Conservation (phyloP, 2,888 invertebrate genomes). For the Gymnocheta viridis region DNA sequence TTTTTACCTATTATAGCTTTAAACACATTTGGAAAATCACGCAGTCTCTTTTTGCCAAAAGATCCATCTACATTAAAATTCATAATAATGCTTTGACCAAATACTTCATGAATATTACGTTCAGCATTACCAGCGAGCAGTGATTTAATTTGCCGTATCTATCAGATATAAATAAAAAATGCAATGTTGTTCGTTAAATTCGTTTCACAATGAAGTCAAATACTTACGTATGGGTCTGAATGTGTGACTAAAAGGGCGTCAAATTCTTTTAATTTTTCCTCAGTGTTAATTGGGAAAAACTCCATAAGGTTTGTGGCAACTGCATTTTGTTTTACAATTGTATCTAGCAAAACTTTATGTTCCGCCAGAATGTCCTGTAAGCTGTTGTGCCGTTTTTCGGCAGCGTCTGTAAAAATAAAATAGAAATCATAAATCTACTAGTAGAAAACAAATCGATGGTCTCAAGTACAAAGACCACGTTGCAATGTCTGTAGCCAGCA, state of each 20-base stretch:
- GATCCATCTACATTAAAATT: slow-evolving; percentile 33
- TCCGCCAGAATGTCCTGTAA: slow-evolving; percentile 31
- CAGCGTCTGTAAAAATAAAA: background rate
- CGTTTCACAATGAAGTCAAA: slow-evolving; percentile 18
- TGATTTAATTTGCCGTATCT: slow-evolving; percentile 40
- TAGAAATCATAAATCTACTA: too few species aligned
- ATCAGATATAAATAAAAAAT: slow-evolving; percentile 20
- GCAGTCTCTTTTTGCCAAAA: slow-evolving; percentile 43
- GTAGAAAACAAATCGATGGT: too few species aligned
- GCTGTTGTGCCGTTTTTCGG: slow-evolving; percentile 12
- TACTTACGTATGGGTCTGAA: slow-evolving; percentile 51
- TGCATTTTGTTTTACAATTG: slow-evolving; percentile 20
- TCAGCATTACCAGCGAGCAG: slow-evolving; percentile 48
- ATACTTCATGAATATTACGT: slow-evolving; percentile 42
- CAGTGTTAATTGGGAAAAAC: slow-evolving; percentile 34
- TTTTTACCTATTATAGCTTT: slow-evolving; percentile 27
- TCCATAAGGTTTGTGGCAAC: slow-evolving; percentile 8
- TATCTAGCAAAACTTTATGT: slow-evolving; percentile 40
- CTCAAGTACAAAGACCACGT: too few species aligned
- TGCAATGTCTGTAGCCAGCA: too few species aligned
- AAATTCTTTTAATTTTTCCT: slow-evolving; percentile 32
- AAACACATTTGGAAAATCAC: slow-evolving; percentile 38
- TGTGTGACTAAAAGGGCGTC: slow-evolving; percentile 16
- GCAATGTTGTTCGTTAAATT: slow-evolving; percentile 11
- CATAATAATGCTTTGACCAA: slow-evolving; percentile 29